Evolutionary conservation across 2,797 vertebrate species (phyloP), one percentile per base, ranked within the genome.

Genomic region (Scarus forsteni): DNA sequence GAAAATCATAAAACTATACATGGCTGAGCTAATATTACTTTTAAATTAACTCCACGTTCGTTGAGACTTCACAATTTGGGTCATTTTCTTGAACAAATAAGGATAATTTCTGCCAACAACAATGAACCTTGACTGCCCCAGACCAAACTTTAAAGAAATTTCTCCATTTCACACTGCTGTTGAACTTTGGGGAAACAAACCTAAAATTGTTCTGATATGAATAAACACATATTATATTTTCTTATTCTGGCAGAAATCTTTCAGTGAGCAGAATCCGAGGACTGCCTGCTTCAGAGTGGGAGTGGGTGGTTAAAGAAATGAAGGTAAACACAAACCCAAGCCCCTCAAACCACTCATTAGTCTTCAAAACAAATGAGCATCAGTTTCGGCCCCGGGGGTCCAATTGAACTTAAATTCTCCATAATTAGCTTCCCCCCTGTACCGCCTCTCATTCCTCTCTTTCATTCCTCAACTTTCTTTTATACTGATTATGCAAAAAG

Each of bases 291-390:
- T 50, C 46, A 61, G 56, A 69, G 70, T 51, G 44, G 52, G 49
- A 54, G 52, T 60, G 56, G 62, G 63, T 45, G 63, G 50, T 27
- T 27, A 35, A 15, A 39, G 69, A 38, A 72, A 50, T 27, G 18
- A 27, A 27, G 6, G 10, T 16, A 55, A 70, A 70, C 58, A 64
- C 53, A 36, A 75, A 50, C 43, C 12, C 14, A 61, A 36, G 38
- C 18, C 16, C 39, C 65, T 61, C 52, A 35, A 75, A 75, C 62
- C 3, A 60, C 10, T 54, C 52, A 74, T 77, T 65, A 60, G 36
- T 84, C 70, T 65, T 36, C 9, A 44, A 73, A 82, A 84, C 73
- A 77, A 84, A 84, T 59, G 75, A 77, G 70, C 57, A 38, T 74
- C 49, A 39, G 34, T 46, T 81, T 35, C 54, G 44, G 57, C 53